Conservation (phyloP, 2,113 vertebrate genomes). For the Excalfactoria chinensis region DNA sequence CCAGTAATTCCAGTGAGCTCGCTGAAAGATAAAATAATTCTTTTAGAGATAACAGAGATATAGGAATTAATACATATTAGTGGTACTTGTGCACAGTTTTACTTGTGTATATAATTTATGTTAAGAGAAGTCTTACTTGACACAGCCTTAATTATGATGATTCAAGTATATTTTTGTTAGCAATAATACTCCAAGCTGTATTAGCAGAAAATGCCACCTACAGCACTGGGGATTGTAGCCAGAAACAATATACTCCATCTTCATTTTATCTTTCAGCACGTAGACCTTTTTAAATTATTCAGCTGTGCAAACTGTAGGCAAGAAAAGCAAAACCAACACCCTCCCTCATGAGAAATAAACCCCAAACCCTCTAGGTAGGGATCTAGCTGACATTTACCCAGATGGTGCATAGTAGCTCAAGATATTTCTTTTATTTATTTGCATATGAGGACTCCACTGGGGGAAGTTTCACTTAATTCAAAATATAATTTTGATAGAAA, state of each 20-base stretch:
- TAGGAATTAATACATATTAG: background rate
- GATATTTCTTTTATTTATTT: conserved; percentile 40
- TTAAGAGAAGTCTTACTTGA: background rate
- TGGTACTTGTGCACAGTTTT: background rate
- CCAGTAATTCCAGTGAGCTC: background rate
- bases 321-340: conserved; percentile 61
- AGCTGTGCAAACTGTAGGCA: conserved; percentile 61
- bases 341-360: conserved; percentile 47
- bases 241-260: conserved; percentile 61
- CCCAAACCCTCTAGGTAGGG: conserved; percentile 25
- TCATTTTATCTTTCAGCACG: conserved; percentile 62
- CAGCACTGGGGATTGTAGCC: conserved; percentile 41
- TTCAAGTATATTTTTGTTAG: conserved; percentile 25
- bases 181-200: background rate
- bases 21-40: background rate
- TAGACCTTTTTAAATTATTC: conserved; percentile 65
- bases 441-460: background rate
- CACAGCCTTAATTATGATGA: conserved; percentile 17
- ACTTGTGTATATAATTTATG: conserved; percentile 8
- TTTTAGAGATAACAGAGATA: background rate
- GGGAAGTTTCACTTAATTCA: background rate
- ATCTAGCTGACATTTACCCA: conserved; percentile 58
- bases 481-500: background rate
- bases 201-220: conserved; percentile 62
- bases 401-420: conserved; percentile 28